Conservation (phyloP, 1,140 invertebrate genomes). For the Brachionus rubens region DNA sequence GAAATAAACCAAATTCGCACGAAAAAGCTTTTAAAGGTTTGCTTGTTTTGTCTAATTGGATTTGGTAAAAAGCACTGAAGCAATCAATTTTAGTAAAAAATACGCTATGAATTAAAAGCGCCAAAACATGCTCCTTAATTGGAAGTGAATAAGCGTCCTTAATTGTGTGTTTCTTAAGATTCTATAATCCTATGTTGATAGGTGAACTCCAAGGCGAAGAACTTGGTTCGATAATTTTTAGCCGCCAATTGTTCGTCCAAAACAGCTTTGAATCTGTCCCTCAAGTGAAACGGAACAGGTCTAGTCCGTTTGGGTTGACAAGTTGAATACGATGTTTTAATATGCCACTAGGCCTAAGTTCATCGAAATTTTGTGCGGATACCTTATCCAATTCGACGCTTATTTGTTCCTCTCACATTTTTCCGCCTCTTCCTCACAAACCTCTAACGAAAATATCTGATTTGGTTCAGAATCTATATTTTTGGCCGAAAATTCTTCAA, state of each 20-base stretch:
- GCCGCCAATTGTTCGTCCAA: neutral
- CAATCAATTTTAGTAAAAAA: too few species aligned
- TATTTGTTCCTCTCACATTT: neutral
- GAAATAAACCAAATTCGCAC: constrained; percentile 29
- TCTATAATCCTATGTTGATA: neutral
- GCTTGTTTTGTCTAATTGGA: neutral
- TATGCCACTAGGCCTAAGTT: neutral
- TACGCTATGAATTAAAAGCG: neutral
- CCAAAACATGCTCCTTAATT: neutral
- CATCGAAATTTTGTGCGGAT: neutral
- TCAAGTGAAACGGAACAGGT: too few species aligned
- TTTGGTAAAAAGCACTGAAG: neutral
- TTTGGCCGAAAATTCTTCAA: neutral
- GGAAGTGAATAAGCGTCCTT: neutral
- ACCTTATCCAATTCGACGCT: neutral
- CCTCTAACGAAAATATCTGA: too few species aligned
- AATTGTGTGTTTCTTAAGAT: neutral
- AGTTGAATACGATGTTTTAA: neutral
- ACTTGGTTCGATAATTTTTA: constrained; percentile 20
- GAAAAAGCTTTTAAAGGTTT: neutral
- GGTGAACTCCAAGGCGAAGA: neutral
- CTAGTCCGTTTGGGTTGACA: neutral
- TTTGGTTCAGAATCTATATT: neutral
- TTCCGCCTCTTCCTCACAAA: neutral
- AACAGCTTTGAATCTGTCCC: too few species aligned